Evolutionary conservation across 2,113 vertebrate species (phyloP).

Genomic region (Paracyprichromis sp.): DNA sequence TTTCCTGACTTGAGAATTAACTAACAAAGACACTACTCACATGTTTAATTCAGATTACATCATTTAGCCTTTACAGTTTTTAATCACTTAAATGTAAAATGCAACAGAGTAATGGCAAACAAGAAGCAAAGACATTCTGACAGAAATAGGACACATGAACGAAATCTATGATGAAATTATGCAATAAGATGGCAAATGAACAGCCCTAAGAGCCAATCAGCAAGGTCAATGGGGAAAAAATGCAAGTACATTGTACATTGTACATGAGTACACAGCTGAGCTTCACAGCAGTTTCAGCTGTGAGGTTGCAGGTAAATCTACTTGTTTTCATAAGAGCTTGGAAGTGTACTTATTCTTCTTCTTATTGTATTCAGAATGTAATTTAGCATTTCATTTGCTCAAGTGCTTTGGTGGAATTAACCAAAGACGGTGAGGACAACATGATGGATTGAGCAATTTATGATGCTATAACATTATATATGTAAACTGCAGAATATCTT

Average conservation of each 20-base stretch:
- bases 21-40: not conserved
- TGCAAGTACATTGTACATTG: not conserved
- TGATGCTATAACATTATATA: not conserved
- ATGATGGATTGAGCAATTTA: not conserved
- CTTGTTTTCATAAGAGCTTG: not conserved
- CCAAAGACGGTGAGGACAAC: not conserved
- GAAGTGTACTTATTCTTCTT: not conserved
- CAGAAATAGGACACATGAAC: not conserved
- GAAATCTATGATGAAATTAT: not conserved
- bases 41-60: not conserved
- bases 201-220: not conserved
- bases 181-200: not conserved
- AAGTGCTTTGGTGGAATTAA: not conserved
- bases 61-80: not conserved
- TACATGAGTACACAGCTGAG: not conserved
- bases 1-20: not conserved
- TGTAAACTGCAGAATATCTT: accelerated
- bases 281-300: not conserved
- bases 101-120: not conserved
- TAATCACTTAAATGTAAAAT: not conserved
- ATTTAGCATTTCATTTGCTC: not conserved
- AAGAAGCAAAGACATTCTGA: not conserved
- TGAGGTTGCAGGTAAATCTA: not conserved
- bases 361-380: not conserved
- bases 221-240: accelerated